A percentile compares a stretch with the other conserved stretches of the same genome.
phyloP scores from a whole-genome alignment of 2,797 vertebrate species.

The Gymnothorax javanicus region DNA sequence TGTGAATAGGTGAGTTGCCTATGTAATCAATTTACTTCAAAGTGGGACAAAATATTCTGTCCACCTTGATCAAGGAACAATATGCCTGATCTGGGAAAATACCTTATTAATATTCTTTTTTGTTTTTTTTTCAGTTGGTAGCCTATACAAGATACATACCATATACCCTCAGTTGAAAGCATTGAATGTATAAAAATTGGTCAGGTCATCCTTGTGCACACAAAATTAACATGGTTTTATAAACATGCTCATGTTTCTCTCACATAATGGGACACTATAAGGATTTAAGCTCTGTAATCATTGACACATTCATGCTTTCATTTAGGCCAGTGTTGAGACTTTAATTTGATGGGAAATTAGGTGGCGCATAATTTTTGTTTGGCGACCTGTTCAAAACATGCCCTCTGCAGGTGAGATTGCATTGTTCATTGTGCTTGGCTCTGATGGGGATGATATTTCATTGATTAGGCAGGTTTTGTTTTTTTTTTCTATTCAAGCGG shows the following conservation, averaged over 20 bases:
- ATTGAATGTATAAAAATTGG: background rate
- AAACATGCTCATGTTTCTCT: background rate
- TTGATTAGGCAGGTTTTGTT: background rate
- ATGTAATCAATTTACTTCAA: background rate
- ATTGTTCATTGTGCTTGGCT: background rate
- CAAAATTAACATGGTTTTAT: conserved; percentile 53
- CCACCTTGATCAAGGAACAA: too few relatives aligned
- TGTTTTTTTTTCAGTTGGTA: background rate
- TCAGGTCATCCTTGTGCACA: conserved; percentile 37
- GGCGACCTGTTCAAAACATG: background rate
- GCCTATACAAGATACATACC: background rate
- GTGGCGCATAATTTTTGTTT: background rate
- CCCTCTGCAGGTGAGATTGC: conserved; percentile 4
- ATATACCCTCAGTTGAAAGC: background rate
- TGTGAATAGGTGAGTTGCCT: too few relatives aligned
- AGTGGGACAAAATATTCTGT: background rate
- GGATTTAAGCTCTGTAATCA: background rate
- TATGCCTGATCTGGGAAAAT: background rate
- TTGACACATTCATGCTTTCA: background rate
- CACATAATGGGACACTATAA: background rate
- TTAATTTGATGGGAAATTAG: conserved; percentile 2
- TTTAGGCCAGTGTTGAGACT: background rate
- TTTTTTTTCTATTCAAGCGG: conserved; percentile 1
- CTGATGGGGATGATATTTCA: background rate
- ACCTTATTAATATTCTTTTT: background rate